These are phyloP conservation scores for Camelus bactrianus DNA, from an alignment of 2,113 vertebrate species.

Conservation along the genomic window DNA sequence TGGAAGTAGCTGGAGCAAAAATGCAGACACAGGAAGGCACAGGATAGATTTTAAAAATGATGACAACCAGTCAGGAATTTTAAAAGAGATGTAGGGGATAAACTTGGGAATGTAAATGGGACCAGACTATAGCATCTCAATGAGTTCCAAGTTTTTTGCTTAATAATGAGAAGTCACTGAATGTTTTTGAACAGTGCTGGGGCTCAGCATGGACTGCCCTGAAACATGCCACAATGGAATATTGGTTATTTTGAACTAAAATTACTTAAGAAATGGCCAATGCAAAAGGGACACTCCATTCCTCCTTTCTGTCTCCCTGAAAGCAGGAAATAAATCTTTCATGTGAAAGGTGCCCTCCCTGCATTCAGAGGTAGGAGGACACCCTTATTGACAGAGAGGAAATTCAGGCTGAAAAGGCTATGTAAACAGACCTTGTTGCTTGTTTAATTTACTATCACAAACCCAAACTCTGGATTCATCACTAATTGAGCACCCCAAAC, in stretches of 20 bases:
- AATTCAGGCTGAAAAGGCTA: not conserved
- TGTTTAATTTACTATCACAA: not conserved
- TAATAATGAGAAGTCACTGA: not conserved
- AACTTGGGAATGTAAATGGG: not conserved
- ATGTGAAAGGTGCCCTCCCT: not conserved
- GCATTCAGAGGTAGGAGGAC: not conserved
- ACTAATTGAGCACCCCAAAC: not conserved
- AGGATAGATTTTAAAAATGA: not conserved
- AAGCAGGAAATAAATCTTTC: not conserved
- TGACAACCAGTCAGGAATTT: not conserved
- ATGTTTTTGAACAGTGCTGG: not conserved
- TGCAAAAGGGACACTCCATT: not conserved
- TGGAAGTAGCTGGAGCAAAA: not conserved
- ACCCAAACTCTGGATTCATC: not conserved
- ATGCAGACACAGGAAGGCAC: not conserved
- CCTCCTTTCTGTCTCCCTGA: not conserved
- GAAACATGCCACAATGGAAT: not conserved
- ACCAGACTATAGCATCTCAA: not conserved
- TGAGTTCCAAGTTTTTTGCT: not conserved
- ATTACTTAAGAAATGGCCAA: fast-evolving
- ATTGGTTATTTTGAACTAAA: not conserved
- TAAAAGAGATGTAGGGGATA: not conserved
- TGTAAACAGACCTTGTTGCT: not conserved
- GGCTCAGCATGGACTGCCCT: not conserved
- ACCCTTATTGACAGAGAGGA: not conserved